phyloP scores from a whole-genome alignment of 2,888 invertebrate species.

The Isoperla grammatica region DNA sequence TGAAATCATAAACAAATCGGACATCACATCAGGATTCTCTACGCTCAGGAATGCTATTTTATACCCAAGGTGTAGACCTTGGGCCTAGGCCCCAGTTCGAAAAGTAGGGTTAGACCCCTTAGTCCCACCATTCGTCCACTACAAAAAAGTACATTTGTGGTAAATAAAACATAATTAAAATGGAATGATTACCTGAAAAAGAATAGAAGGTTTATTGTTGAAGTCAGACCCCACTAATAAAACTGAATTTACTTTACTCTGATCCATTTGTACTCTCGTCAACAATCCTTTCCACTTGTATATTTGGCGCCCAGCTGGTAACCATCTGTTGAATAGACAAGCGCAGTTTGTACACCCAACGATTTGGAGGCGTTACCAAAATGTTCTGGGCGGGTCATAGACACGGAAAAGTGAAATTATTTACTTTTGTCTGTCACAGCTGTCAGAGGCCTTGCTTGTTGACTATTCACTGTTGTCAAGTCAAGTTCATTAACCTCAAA shows the following conservation, averaged over 20 bases:
- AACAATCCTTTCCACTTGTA: background rate
- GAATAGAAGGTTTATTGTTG: conserved; percentile 20
- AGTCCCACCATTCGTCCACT: background rate
- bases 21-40: background rate
- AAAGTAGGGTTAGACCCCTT: background rate
- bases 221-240: conserved; percentile 18
- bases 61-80: no score
- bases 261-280: conserved; percentile 22
- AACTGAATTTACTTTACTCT: conserved; percentile 17
- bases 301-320: background rate
- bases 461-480: no score
- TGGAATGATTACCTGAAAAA: conserved; percentile 24
- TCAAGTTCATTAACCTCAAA: no score
- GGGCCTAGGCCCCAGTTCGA: no score
- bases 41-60: no score
- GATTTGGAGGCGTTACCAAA: no score
- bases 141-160: background rate
- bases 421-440: no score
- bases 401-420: no score
- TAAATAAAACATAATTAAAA: background rate
- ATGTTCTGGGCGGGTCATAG: no score
- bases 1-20: conserved; percentile 31
- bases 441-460: no score
- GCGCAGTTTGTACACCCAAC: no score
- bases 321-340: no score